Percentiles rank a stretch among this genome's conserved stretches.
phyloP scores from a whole-genome alignment of 2,797 vertebrate species.

The Gobionotothen gibberifrons region DNA sequence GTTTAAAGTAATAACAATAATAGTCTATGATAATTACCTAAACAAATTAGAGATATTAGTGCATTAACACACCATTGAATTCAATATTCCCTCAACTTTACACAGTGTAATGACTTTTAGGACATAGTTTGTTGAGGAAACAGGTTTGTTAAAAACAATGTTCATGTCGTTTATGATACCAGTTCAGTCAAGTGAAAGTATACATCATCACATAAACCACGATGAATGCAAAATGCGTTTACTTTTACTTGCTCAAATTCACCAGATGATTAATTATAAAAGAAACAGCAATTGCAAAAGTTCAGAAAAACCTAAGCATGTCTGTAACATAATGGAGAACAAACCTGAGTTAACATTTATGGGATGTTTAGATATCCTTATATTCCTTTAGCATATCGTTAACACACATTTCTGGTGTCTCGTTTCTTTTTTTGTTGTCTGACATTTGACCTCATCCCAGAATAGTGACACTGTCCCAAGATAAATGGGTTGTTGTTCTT shows the following conservation, averaged over 20 bases:
- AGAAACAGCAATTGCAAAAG: background rate
- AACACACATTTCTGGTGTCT: background rate
- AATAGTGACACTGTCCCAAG: background rate
- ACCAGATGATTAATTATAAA: background rate
- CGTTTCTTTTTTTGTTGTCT: conserved; percentile 13
- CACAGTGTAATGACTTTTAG: too few species aligned
- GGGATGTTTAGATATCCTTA: background rate
- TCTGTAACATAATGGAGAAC: background rate
- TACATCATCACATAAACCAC: too few species aligned
- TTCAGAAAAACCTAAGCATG: background rate
- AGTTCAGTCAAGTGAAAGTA: too few species aligned
- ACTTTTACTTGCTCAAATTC: too few species aligned
- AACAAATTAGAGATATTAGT: background rate
- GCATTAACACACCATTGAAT: background rate
- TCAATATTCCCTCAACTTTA: background rate
- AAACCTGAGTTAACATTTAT: background rate
- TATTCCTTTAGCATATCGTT: background rate
- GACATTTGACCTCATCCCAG: background rate
- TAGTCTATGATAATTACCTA: too few species aligned
- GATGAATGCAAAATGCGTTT: too few species aligned
- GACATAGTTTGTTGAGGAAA: too few species aligned
- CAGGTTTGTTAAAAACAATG: too few species aligned
- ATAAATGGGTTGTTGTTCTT: background rate
- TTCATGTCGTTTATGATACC: too few species aligned
- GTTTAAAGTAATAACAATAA: background rate